Evolutionary conservation across 2,888 invertebrate genomes (phyloP).

Genomic region (Drosophila buzzatii): DNA sequence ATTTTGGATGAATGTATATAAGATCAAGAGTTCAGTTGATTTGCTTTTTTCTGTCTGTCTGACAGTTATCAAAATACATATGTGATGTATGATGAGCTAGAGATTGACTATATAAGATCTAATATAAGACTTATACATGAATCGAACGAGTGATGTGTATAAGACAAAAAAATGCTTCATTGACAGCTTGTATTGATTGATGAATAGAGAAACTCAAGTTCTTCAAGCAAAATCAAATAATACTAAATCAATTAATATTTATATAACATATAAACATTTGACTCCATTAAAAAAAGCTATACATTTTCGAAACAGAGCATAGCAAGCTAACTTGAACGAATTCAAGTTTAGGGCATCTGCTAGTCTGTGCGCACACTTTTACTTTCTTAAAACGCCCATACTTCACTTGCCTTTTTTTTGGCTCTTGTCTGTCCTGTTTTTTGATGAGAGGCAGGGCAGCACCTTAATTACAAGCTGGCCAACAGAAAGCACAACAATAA

Average conservation of each 20-base stretch:
- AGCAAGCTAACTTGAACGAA: background rate
- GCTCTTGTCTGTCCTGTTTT: conserved; percentile 6
- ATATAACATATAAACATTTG: too few species aligned
- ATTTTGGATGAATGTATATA: background rate
- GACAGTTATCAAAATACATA: too few species aligned
- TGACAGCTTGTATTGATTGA: too few species aligned
- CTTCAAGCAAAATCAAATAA: background rate
- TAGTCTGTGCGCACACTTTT: background rate
- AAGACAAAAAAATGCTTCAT: too few species aligned
- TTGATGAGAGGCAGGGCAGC: conserved; percentile 2
- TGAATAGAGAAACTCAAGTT: too few species aligned
- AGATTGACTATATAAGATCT: too few species aligned
- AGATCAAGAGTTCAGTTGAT: background rate
- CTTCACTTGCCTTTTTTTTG: background rate
- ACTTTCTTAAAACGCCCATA: background rate
- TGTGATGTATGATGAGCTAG: too few species aligned
- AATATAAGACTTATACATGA: too few species aligned
- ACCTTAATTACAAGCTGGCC: conserved; percentile 1
- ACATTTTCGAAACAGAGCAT: background rate
- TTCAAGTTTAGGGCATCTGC: background rate
- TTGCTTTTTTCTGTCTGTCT: too few species aligned
- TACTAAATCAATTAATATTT: too few species aligned
- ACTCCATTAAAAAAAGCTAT: too few species aligned
- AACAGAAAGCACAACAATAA: background rate
- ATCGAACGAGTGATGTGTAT: too few species aligned